Base-by-base conservation (phyloP, 2,888 invertebrate species). In the Hybos culiciformis region DNA sequence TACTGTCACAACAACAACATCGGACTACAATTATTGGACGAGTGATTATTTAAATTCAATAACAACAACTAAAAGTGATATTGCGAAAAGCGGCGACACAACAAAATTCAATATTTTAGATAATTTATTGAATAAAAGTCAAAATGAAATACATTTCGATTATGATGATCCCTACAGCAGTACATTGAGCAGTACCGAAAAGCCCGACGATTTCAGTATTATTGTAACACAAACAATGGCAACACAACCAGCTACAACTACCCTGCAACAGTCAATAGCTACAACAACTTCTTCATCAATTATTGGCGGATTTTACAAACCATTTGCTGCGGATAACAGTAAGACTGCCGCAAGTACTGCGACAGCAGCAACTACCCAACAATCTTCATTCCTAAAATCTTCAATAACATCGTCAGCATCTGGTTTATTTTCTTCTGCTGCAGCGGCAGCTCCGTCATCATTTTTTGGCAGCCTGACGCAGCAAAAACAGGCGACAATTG, bases 401-500 rank as follows among this genome's bases (percentile, higher is more conserved):
- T 5, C 12, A 20, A 33, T 31, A 21, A 32, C 8, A n/a, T 37
- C 37, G 36, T 21, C 41, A 17, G 3, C 33, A 39, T 9, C 24
- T 5, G 17, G 32, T 15, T 15, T 17, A 5, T 15, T 8, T 2
- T 17, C 8, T 32, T 14, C 9, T 15, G 8, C 18, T 7, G 17
- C 32, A 17, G 15, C 32, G 17, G 8, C 32, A 8, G 15, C 15
- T 17, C 15, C 32, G 5, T 36, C 19, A 36, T 20, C 36, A 20
- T 36, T 36, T 20, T 36, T 32, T 9, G 17, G 32, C 9, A 32
- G 17, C 18, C 18, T 32, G 17, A 32, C 15, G 8, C 17, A 17
- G 32, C 5, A n/a, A n/a, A n/a, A 7, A 32, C 32, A 32, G 17
- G 5, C 32, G 8, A 32, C 56, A 5, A 58, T 54, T 9, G 54